Evolutionary conservation across 1,140 invertebrate species (phyloP).

Genomic region (Cydia splendana): DNA sequence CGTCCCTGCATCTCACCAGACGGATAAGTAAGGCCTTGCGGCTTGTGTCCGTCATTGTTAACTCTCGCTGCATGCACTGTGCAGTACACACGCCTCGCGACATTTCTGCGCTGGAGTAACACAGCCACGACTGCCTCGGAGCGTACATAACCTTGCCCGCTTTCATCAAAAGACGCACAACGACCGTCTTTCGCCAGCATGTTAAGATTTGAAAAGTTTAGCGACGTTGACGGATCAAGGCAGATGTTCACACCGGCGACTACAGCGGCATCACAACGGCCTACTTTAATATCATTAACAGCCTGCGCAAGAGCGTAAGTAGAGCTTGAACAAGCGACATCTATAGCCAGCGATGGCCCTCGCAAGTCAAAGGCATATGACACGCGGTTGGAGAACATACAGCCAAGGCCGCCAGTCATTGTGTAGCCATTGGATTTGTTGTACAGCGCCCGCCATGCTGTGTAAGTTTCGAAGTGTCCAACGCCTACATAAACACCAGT

Average conservation of each 20-base stretch:
- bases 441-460: slow-evolving; percentile 87
- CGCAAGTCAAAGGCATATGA: slow-evolving; percentile 97
- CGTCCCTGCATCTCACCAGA: slow-evolving; percentile 91
- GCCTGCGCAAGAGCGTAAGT: slow-evolving; percentile 94
- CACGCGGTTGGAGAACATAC: slow-evolving; percentile 98
- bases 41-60: slow-evolving; percentile 95
- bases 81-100: slow-evolving; percentile 91
- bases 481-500: slow-evolving; percentile 96
- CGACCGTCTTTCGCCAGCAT: slow-evolving; percentile 93
- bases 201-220: slow-evolving; percentile 95
- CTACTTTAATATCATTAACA: slow-evolving; percentile 88
- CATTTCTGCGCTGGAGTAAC: slow-evolving; percentile 88
- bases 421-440: slow-evolving; percentile 94
- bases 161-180: slow-evolving; percentile 96
- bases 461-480: slow-evolving; percentile 91
- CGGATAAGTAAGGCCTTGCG: slow-evolving; percentile 95
- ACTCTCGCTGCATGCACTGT: slow-evolving; percentile 91
- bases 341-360: slow-evolving; percentile 94
- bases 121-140: slow-evolving; percentile 92
- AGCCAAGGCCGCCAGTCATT: slow-evolving; percentile 93
- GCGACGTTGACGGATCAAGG: slow-evolving; percentile 91
- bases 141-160: slow-evolving; percentile 95
- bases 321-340: slow-evolving; percentile 97
- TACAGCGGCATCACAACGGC: slow-evolving; percentile 95
- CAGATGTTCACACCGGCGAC: slow-evolving; percentile 92